These are phyloP conservation scores for Pyrochroa serraticornis DNA, from an alignment of 2,888 invertebrate genomes.

Conservation along the genomic window DNA sequence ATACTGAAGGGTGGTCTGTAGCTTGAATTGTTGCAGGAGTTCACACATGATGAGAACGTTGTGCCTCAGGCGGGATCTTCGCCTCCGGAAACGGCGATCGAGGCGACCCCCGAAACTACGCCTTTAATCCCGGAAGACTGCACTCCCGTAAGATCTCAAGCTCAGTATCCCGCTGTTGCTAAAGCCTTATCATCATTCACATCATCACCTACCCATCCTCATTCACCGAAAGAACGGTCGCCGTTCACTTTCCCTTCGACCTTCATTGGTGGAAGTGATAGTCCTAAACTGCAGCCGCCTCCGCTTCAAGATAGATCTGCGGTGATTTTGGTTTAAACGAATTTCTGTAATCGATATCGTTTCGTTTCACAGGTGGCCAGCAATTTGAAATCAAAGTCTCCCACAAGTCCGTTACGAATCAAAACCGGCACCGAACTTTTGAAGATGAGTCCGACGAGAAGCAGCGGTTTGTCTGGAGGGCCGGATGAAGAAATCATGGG, in stretches of 20 bases:
- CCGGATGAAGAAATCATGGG: conserved; percentile 55
- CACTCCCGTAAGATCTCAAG: conserved; percentile 2
- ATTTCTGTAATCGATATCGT: not conserved
- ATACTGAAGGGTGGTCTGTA: not conserved
- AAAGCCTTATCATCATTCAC: conserved; percentile 2
- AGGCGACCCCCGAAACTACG: conserved; percentile 89
- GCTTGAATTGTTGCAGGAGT: conserved; percentile 15
- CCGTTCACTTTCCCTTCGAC: conserved; percentile 20
- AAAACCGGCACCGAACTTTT: conserved; percentile 11
- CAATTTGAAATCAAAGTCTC: conserved; percentile 10
- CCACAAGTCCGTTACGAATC: conserved; percentile 49
- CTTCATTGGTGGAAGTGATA: too few species aligned
- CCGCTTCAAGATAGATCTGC: conserved; percentile 6
- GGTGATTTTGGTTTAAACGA: conserved; percentile 1
- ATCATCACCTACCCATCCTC: conserved; percentile 18
- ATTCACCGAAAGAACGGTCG: conserved; percentile 27
- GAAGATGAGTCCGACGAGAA: conserved; percentile 50
- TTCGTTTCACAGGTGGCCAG: conserved; percentile 2
- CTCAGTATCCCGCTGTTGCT: conserved; percentile 1
- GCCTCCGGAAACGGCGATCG: conserved; percentile 86
- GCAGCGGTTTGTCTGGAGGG: conserved; percentile 52
- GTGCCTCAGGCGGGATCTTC: conserved; percentile 65
- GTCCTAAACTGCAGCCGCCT: not conserved
- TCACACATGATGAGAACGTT: conserved; percentile 30
- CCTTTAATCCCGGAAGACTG: conserved; percentile 63